Evolutionary conservation across 2,113 vertebrate genomes (phyloP).

Genomic region (Genyomyrus donnyi): DNA sequence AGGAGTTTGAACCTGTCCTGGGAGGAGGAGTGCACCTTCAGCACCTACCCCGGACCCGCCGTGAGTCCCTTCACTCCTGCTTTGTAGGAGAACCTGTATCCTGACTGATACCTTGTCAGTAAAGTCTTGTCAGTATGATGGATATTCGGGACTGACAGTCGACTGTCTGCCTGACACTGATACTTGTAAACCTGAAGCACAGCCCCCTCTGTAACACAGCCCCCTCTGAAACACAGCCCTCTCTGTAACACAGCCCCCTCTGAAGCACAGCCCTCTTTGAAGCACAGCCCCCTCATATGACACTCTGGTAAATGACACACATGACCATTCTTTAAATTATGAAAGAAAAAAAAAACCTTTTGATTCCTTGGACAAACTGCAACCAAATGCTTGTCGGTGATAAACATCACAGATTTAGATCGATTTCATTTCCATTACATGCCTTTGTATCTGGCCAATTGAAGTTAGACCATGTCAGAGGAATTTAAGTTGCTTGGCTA

Average conservation of each 20-base stretch:
- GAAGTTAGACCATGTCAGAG: background rate
- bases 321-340: background rate
- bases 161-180: background rate
- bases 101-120: background rate
- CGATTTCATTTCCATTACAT: background rate
- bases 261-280: background rate
- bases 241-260: too few species aligned
- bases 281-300: background rate
- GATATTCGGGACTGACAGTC: background rate
- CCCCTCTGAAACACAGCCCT: too few species aligned
- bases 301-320: background rate
- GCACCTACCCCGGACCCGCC: conserved; percentile 13
- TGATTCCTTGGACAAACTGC: background rate
- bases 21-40: conserved; percentile 75
- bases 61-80: conserved; percentile 30
- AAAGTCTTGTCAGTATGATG: background rate
- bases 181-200: background rate
- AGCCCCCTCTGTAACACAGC: too few species aligned
- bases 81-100: background rate
- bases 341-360: background rate
- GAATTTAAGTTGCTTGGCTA: background rate
- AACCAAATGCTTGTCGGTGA: background rate
- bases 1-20: conserved; percentile 89
- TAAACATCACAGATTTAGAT: background rate
- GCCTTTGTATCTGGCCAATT: background rate